Evolutionary conservation across 1,140 invertebrate genomes (phyloP), one percentile per base, ranked within the genome.

Genomic region (Glomeris maerens): DNA sequence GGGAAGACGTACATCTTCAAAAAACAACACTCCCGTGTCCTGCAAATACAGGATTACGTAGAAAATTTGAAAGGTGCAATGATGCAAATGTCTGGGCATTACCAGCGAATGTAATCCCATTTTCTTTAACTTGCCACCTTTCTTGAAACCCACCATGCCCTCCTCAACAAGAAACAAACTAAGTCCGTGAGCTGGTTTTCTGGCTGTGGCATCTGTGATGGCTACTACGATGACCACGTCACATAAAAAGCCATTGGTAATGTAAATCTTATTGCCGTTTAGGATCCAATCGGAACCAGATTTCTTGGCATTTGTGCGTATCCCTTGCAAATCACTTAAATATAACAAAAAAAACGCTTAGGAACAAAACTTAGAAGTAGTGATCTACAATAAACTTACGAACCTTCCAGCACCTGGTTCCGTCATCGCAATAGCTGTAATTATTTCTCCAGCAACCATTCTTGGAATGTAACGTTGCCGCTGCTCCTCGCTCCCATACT

Each of bases 191-290:
- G 71, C 71, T 3, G 55, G 55, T 3, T 64, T 64, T 47, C 70
- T 71, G 7, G 70, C 67, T 7, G 57, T 42, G 1, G 66, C 53
- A 52, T 73, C 64, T 1, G 70, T 72, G 2, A 72, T 57, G 4
- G 71, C 68, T 21, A 72, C 71, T 39, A 72, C 70, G 45, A 73
- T 58, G n/a, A 68, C 66, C 3, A 71, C 48, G 55, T 72, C 71
- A 41, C 57, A 52, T 61, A 71, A 61, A 55, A 58, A 68, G 28
- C 71, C 71, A 58, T 72, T 72, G 14, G 70, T 72, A 49, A 72
- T 73, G 56, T 70, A 73, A 1, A 58, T 62, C 48, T 72, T 73
- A 44, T 67, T 70, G 21, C 71, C 71, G 57, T 72, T 72, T 2
- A 73, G 52, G 47, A 73, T 70, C 52, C 61, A 73, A 54, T 72